phyloP scores from a whole-genome alignment of 2,797 vertebrate species.

The Harpagifer antarcticus region DNA sequence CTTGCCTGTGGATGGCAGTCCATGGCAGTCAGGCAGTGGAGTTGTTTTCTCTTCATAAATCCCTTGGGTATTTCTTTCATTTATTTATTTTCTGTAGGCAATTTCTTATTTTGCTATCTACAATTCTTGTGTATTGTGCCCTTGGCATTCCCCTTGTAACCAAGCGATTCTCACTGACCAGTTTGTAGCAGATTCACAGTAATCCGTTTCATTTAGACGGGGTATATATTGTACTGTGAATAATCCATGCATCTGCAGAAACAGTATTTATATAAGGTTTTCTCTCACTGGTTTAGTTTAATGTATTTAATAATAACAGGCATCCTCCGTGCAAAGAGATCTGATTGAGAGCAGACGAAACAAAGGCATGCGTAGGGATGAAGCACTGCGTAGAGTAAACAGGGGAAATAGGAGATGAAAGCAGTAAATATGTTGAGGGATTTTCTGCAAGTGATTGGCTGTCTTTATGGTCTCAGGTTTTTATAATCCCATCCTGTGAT shows the following conservation, averaged over 20 bases:
- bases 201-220: slow-evolving; percentile 5
- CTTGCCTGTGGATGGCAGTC: slow-evolving; percentile 72
- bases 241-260: slow-evolving; percentile 1
- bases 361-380: slow-evolving; percentile 40
- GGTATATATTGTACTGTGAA: not conserved
- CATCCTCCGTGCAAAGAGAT: slow-evolving; percentile 7
- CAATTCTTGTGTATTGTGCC: slow-evolving; percentile 42
- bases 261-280: not conserved
- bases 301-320: slow-evolving; percentile 14
- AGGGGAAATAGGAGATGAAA: slow-evolving; percentile 68
- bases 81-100: slow-evolving; percentile 22
- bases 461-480: slow-evolving; percentile 75
- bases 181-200: slow-evolving; percentile 21
- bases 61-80: slow-evolving; percentile 48
- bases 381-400: slow-evolving; percentile 51
- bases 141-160: slow-evolving; percentile 53
- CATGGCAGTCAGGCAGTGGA: slow-evolving; percentile 57
- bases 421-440: slow-evolving; percentile 64
- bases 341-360: slow-evolving; percentile 21
- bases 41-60: slow-evolving; percentile 67
- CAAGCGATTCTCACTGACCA: slow-evolving; percentile 35
- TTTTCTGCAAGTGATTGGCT: slow-evolving; percentile 76
- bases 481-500: slow-evolving; percentile 80
- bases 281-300: not conserved
- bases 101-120: slow-evolving; percentile 68